Percentiles rank a stretch among this genome's conserved stretches.
Evolutionary conservation across 1,140 invertebrate genomes (phyloP).

Genomic region (Rhopalosiphum maidis): DNA sequence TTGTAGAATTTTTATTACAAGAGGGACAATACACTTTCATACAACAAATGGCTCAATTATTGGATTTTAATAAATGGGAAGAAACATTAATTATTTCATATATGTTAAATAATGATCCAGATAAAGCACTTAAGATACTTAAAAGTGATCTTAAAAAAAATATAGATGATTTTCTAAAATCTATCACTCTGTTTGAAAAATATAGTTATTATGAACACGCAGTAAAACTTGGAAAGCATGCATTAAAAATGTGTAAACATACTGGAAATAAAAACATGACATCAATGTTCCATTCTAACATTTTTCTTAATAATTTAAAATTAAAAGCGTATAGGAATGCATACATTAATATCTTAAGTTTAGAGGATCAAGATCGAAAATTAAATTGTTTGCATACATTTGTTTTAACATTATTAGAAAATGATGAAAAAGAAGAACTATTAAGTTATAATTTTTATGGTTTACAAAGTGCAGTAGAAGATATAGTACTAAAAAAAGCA

Average conservation of each 20-base stretch:
- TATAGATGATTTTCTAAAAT: constrained; percentile 18
- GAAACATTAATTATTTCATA: constrained; percentile 46
- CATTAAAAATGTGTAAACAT: not conserved
- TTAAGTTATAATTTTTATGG: constrained; percentile 44
- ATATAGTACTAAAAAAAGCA: constrained; percentile 53
- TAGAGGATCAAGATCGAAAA: constrained; percentile 35
- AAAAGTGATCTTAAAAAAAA: constrained; percentile 31
- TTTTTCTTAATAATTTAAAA: constrained; percentile 54
- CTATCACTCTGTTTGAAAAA: constrained; percentile 50
- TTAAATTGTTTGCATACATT: constrained; percentile 51
- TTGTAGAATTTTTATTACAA: constrained; percentile 46
- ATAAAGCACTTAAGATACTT: constrained; percentile 32
- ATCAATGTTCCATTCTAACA: constrained; percentile 50
- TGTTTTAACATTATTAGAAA: constrained; percentile 49
- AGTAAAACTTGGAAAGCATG: constrained; percentile 38
- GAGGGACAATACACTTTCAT: constrained; percentile 39
- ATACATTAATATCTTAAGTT: constrained; percentile 31
- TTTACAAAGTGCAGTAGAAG: constrained; percentile 42
- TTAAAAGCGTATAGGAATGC: constrained; percentile 2
- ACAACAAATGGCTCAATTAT: constrained; percentile 39
- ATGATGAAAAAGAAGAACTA: constrained; percentile 36
- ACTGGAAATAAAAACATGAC: not conserved
- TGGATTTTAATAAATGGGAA: constrained; percentile 35
- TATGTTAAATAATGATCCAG: constrained; percentile 54
- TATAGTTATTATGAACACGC: constrained; percentile 39